Evolutionary conservation across 2,888 invertebrate genomes (phyloP).

Genomic region (Drosophila recens): DNA sequence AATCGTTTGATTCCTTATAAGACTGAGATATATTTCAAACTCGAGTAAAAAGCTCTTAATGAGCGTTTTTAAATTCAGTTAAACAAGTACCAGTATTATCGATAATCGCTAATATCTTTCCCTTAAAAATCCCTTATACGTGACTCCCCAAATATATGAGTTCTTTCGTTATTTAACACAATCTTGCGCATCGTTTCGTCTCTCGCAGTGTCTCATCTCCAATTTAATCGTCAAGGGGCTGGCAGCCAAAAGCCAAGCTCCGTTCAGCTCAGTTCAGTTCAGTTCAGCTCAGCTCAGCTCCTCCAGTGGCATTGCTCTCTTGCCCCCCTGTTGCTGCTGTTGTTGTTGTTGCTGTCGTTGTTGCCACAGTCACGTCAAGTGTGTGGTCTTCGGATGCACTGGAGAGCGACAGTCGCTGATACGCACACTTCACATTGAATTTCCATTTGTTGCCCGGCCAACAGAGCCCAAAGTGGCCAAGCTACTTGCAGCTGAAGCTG

Average conservation of each 20-base stretch:
- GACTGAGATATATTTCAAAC: background rate
- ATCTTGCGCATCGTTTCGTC: conserved; percentile 10
- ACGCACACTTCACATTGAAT: conserved; percentile 79
- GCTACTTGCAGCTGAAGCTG: conserved; percentile 49
- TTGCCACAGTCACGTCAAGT: conserved; percentile 59
- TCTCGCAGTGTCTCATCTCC: conserved; percentile 52
- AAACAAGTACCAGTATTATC: background rate
- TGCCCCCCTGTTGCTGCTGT: conserved; percentile 10
- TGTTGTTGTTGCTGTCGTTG: conserved; percentile 3
- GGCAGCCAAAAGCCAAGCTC: conserved; percentile 41
- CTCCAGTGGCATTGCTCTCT: conserved; percentile 35
- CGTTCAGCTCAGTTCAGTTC: conserved; percentile 8
- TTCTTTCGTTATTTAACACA: background rate
- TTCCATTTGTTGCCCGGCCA: conserved; percentile 67
- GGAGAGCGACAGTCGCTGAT: conserved; percentile 78
- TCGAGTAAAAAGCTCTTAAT: background rate
- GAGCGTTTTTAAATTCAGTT: background rate
- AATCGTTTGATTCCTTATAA: background rate
- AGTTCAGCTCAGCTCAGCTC: conserved; percentile 7
- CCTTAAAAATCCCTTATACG: background rate
- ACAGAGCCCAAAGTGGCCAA: conserved; percentile 61
- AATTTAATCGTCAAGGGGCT: conserved; percentile 62
- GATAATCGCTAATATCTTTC: background rate
- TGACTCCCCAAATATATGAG: conserved; percentile 5
- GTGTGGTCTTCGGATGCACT: conserved; percentile 75